A percentile compares a stretch with the other conserved stretches of the same genome.
Evolutionary conservation across 1,140 invertebrate genomes (phyloP).

Genomic region (Whitmania pigra): DNA sequence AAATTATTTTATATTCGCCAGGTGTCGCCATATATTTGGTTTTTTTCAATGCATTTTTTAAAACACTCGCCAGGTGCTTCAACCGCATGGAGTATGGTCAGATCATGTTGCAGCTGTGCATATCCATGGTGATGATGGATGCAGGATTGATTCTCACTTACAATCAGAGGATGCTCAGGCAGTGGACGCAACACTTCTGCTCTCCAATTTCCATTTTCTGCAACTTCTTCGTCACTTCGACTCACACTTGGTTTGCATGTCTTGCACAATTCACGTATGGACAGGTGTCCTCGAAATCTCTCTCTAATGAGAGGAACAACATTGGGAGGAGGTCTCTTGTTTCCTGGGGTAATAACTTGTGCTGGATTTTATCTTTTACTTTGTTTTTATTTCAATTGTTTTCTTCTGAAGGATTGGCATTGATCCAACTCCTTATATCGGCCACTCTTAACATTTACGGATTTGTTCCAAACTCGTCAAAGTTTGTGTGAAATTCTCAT

Average conservation of each 20-base stretch:
- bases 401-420: background rate
- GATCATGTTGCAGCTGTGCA: background rate
- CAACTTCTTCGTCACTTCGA: background rate
- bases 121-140: slow-evolving; percentile 8
- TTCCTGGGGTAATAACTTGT: background rate
- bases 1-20: background rate
- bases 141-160: background rate
- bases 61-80: background rate
- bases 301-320: background rate
- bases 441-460: background rate
- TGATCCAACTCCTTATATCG: background rate
- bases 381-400: background rate
- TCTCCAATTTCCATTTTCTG: slow-evolving; percentile 1
- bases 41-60: too few relatives aligned
- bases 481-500: background rate
- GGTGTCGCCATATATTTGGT: background rate
- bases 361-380: background rate
- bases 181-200: background rate
- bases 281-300: background rate
- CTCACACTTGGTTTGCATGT: slow-evolving; percentile 3
- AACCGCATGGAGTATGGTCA: slow-evolving; percentile 6
- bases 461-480: slow-evolving; percentile 6
- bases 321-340: background rate
- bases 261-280: background rate
- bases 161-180: background rate